Evolutionary conservation across 2,113 vertebrate species (phyloP).

Genomic region (Mohoua ochrocephala): DNA sequence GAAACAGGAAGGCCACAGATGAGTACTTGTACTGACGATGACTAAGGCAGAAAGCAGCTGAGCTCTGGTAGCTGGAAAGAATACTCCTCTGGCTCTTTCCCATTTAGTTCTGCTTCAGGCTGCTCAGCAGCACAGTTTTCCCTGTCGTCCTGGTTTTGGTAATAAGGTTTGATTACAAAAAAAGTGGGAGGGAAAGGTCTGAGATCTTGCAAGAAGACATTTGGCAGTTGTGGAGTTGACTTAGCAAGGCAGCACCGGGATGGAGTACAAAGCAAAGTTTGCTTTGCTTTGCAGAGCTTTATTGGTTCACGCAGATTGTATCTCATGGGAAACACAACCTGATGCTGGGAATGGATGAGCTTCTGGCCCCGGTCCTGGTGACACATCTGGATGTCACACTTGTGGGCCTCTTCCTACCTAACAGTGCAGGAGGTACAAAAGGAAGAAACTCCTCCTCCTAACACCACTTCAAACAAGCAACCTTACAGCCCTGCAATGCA

Average conservation of each 20-base stretch:
- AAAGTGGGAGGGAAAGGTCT: neutral
- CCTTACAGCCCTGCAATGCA: neutral
- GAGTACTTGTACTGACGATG: neutral
- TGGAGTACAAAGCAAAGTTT: neutral
- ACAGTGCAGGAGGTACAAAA: neutral
- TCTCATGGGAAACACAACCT: conserved; percentile 13
- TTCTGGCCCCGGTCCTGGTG: neutral
- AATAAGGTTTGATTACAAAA: neutral
- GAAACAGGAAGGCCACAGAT: neutral
- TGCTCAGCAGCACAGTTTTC: neutral
- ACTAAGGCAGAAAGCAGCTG: neutral
- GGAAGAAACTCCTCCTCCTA: neutral
- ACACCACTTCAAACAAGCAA: neutral
- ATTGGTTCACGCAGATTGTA: conserved; percentile 4
- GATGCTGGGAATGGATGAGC: neutral
- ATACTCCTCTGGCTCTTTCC: neutral
- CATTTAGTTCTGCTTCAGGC: neutral
- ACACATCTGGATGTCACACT: neutral
- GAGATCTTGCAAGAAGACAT: neutral
- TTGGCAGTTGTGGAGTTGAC: neutral
- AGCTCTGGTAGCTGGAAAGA: neutral
- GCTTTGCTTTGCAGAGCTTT: conserved; percentile 8
- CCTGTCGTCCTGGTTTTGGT: neutral
- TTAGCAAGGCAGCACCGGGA: neutral
- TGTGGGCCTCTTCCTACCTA: neutral